Conservation (phyloP, 2,888 invertebrate genomes). For the Hirtodrosophila alboralis region DNA sequence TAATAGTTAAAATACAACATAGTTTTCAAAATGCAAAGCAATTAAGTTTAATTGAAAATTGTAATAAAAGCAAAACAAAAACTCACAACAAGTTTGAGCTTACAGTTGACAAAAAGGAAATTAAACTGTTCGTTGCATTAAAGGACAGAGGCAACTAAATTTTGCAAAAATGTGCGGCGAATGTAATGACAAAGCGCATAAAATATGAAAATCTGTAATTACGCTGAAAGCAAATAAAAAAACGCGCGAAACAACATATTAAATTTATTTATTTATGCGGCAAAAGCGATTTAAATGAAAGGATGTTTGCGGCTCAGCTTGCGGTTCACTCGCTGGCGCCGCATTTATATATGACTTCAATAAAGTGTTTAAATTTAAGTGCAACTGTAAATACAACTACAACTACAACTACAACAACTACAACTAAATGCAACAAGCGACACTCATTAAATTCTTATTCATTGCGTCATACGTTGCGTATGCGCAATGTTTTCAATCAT, state of each 20-base stretch:
- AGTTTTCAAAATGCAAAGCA: slow-evolving; percentile 20
- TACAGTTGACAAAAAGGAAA: slow-evolving; percentile 50
- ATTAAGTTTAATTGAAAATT: slow-evolving; percentile 43
- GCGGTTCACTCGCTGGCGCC: slow-evolving; percentile 5
- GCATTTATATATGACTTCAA: slow-evolving; percentile 16
- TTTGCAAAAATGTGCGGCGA: slow-evolving; percentile 29
- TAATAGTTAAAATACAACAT: background rate
- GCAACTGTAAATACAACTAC: slow-evolving; percentile 65
- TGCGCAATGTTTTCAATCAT: slow-evolving; percentile 56
- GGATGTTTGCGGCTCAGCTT: slow-evolving; percentile 24
- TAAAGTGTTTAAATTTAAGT: slow-evolving; percentile 45
- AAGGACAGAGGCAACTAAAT: slow-evolving; percentile 31
- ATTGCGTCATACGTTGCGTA: slow-evolving; percentile 28
- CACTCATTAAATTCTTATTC: slow-evolving; percentile 18
- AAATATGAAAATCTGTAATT: slow-evolving; percentile 56
- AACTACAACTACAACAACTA: slow-evolving; percentile 39
- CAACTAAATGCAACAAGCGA: slow-evolving; percentile 30
- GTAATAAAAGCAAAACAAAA: slow-evolving; percentile 6
- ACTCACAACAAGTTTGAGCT: slow-evolving; percentile 47
- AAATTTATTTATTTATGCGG: slow-evolving; percentile 45
- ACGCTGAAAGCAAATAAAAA: slow-evolving; percentile 44
- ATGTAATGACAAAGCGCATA: slow-evolving; percentile 43
- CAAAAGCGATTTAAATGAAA: slow-evolving; percentile 33
- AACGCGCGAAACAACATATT: slow-evolving; percentile 17
- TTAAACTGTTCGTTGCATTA: slow-evolving; percentile 32